phyloP scores from a whole-genome alignment of 2,888 invertebrate genomes.

The Ophraella communa region DNA sequence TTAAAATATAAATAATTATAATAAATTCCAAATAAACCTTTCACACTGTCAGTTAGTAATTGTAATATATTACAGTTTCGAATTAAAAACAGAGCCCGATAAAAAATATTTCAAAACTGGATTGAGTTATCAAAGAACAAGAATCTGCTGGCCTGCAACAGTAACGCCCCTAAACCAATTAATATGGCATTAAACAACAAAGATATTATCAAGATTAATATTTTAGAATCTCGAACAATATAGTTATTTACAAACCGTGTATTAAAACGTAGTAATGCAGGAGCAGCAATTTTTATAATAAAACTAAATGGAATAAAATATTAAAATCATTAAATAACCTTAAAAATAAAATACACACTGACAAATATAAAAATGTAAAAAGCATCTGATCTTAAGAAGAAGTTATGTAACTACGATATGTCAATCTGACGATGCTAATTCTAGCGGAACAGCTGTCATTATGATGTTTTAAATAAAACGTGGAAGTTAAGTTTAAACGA shows the following conservation, averaged over 20 bases:
- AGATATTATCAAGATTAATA: neutral
- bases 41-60: neutral
- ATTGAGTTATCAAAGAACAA: neutral
- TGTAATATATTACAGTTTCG: neutral
- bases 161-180: neutral
- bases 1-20: too few relatives aligned
- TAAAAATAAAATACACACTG: too few relatives aligned
- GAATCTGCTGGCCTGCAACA: neutral
- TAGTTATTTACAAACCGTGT: neutral
- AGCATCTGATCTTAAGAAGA: too few relatives aligned
- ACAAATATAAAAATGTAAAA: too few relatives aligned
- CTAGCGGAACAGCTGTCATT: too few relatives aligned
- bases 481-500: too few relatives aligned
- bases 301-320: neutral
- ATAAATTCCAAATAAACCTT: neutral
- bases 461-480: too few relatives aligned
- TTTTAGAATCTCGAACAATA: neutral
- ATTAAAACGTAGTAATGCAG: neutral
- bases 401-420: too few relatives aligned
- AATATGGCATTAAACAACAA: neutral
- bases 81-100: neutral
- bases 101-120: neutral
- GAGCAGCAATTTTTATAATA: neutral
- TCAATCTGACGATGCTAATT: too few relatives aligned
- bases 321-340: neutral